Conservation (phyloP, 2,113 vertebrate genomes). For the Oreotragus oreotragus region DNA sequence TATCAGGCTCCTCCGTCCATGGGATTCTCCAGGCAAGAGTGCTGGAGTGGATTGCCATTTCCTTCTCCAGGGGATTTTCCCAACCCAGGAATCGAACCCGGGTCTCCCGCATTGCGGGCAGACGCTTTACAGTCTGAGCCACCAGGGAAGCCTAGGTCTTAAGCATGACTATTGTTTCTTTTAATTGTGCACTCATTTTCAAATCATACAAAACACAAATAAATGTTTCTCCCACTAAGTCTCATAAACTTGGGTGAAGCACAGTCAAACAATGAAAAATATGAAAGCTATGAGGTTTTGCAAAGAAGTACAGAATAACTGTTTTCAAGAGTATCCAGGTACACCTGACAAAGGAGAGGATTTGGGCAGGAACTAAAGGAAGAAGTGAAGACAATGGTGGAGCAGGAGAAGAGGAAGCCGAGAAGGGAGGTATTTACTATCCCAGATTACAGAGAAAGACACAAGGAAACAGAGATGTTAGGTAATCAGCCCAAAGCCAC, state of each 20-base stretch:
- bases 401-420: too few species aligned
- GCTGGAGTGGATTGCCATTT: too few species aligned
- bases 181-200: background rate
- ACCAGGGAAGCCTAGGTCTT: background rate
- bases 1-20: too few species aligned
- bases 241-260: background rate
- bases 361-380: background rate
- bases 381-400: background rate
- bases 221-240: background rate
- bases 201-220: background rate
- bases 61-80: too few species aligned
- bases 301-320: background rate
- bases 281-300: background rate
- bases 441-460: background rate
- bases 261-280: background rate
- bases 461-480: background rate
- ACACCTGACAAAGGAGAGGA: background rate
- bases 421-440: background rate
- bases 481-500: background rate
- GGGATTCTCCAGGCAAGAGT: too few species aligned
- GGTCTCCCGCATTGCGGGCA: too few species aligned
- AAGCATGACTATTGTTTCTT: background rate
- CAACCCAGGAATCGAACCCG: rapidly evolving
- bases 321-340: background rate
- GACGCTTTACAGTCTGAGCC: too few species aligned